Evolutionary conservation across 1,140 invertebrate genomes (phyloP).

Genomic region (Papilio aristodemus): DNA sequence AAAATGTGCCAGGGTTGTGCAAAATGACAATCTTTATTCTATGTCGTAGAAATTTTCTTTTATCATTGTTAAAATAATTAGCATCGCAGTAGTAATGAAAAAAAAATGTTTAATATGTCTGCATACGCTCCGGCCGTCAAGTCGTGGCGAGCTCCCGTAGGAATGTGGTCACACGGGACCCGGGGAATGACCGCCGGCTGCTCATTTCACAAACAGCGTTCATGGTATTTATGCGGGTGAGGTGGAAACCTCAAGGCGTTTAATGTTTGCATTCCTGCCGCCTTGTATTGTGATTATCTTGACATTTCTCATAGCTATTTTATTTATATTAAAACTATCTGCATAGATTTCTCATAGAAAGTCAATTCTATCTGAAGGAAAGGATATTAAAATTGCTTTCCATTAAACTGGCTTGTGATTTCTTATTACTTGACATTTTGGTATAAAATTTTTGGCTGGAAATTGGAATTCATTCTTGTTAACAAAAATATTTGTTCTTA

Average conservation of each 20-base stretch:
- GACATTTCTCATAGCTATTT: too few species aligned
- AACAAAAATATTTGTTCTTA: neutral
- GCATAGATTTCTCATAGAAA: neutral
- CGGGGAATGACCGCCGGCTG: slow-evolving; percentile 57
- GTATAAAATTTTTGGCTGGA: too few species aligned
- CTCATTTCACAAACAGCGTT: slow-evolving; percentile 39
- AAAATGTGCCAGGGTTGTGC: too few species aligned
- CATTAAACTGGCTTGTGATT: too few species aligned
- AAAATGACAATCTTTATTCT: too few species aligned
- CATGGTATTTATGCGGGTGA: slow-evolving; percentile 24
- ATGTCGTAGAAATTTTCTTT: neutral
- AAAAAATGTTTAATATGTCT: neutral
- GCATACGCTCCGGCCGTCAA: slow-evolving; percentile 28
- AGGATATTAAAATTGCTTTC: too few species aligned
- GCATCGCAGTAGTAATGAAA: neutral
- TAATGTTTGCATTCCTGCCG: slow-evolving; percentile 19
- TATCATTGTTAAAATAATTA: neutral
- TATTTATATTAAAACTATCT: too few species aligned
- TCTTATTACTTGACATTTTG: too few species aligned
- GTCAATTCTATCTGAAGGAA: neutral
- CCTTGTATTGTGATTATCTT: neutral
- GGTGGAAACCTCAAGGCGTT: slow-evolving; percentile 3
- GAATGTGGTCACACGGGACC: slow-evolving; percentile 62
- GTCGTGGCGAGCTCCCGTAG: slow-evolving; percentile 42
- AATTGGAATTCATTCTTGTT: too few species aligned